Evolutionary conservation across 2,113 vertebrate genomes (phyloP).

Genomic region (Vulpes lagopus): DNA sequence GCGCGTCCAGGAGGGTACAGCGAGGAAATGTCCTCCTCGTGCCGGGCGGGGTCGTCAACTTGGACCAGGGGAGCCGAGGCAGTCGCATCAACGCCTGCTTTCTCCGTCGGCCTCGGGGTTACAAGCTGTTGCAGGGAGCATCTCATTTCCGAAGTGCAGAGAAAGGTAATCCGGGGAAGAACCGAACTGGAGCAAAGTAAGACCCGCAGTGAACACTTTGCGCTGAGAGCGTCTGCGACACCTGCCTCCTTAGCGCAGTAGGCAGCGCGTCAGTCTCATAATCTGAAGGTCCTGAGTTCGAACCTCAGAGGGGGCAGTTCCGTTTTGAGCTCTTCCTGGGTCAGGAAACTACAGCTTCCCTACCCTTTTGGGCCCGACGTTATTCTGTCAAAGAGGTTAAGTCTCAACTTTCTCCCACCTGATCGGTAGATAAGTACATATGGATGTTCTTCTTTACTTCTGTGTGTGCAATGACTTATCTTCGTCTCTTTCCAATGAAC

Average conservation of each 20-base stretch:
- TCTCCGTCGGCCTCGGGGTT: background rate
- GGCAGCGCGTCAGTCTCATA: slow-evolving; percentile 81
- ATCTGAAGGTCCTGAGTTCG: slow-evolving; percentile 82
- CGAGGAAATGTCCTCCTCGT: background rate
- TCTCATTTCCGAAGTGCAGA: background rate
- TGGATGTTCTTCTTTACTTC: background rate
- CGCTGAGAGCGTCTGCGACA: accelerated
- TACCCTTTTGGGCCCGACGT: too few species aligned
- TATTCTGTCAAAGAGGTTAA: accelerated
- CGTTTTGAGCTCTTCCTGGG: accelerated
- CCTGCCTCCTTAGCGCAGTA: slow-evolving; percentile 77
- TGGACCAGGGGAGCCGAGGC: too few species aligned
- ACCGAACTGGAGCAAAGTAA: accelerated
- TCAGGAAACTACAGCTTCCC: background rate
- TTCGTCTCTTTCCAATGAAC: background rate
- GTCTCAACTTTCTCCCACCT: background rate
- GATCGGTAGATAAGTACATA: accelerated
- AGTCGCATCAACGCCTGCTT: background rate
- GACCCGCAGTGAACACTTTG: accelerated
- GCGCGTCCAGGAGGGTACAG: background rate
- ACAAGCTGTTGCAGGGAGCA: background rate
- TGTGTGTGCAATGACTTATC: background rate
- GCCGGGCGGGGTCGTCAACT: background rate
- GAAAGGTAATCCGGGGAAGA: accelerated
- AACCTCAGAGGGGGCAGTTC: slow-evolving; percentile 68